phyloP scores from a whole-genome alignment of 2,888 invertebrate species.

The Clistopyga incitator region DNA sequence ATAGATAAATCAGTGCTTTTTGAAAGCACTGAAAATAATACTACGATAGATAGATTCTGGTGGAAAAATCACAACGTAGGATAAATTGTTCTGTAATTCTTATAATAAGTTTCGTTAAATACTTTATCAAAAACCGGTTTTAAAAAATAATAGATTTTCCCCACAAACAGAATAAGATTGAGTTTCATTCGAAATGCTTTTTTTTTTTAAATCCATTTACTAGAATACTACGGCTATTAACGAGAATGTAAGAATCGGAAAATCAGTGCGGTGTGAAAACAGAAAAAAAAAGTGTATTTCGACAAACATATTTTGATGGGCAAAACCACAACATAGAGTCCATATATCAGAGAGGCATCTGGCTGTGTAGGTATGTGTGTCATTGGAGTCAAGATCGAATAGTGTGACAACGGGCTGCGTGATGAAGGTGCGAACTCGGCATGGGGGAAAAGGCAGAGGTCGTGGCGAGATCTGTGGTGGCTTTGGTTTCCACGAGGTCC shows the following conservation, averaged over 20 bases:
- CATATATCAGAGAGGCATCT: not conserved
- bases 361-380: slow-evolving; percentile 53
- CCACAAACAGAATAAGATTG: too few relatives aligned
- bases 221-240: slow-evolving; percentile 29
- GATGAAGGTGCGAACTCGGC: slow-evolving; percentile 67
- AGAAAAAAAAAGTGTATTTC: not conserved
- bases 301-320: not conserved
- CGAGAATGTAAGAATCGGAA: slow-evolving; percentile 17
- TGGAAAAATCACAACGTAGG: not conserved
- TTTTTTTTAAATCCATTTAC: too few relatives aligned
- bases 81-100: too few relatives aligned
- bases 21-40: slow-evolving; percentile 17
- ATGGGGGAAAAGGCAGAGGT: slow-evolving; percentile 44
- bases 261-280: not conserved
- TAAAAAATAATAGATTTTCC: too few relatives aligned
- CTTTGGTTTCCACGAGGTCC: slow-evolving; percentile 43
- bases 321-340: not conserved
- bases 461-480: slow-evolving; percentile 36
- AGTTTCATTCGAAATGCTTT: too few relatives aligned
- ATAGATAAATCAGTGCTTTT: slow-evolving; percentile 39
- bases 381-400: slow-evolving; percentile 62
- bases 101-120: too few relatives aligned
- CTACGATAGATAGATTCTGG: not conserved
- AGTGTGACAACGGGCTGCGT: slow-evolving; percentile 62
- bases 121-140: too few relatives aligned